These are phyloP conservation scores for Gorsachius goisagi DNA, from an alignment of 2,113 vertebrate species.

Conservation along the genomic window DNA sequence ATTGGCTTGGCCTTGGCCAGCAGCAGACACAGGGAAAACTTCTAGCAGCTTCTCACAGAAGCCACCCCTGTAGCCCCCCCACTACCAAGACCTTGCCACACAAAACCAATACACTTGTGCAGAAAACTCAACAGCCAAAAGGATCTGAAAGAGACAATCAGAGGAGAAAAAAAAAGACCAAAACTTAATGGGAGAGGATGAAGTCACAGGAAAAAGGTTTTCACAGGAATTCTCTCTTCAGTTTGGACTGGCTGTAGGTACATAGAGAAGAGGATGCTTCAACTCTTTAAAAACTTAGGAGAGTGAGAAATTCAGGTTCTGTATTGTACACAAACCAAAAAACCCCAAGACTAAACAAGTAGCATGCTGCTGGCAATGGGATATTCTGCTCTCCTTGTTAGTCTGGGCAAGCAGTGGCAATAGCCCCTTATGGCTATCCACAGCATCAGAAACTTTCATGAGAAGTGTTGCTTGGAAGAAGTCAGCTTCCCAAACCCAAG, in stretches of 20 bases:
- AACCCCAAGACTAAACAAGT: not conserved
- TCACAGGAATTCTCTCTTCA: not conserved
- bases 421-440: not conserved
- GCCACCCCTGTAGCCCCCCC: no score
- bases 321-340: not conserved
- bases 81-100: no score
- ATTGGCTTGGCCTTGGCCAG: no score
- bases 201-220: not conserved
- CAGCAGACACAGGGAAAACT: no score
- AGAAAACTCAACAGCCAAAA: conserved; percentile 26
- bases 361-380: not conserved
- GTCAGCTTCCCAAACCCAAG: not conserved
- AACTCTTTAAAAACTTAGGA: not conserved
- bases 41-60: no score
- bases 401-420: not conserved
- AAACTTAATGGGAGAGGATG: not conserved
- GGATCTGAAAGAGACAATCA: conserved; percentile 36
- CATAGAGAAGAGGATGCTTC: not conserved
- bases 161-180: not conserved
- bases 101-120: no score
- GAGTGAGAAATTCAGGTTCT: not conserved
- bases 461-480: not conserved
- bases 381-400: not conserved
- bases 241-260: not conserved
- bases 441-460: not conserved